Base-by-base conservation (phyloP, 2,888 invertebrate genomes). In the Yponomeuta malinellus region DNA sequence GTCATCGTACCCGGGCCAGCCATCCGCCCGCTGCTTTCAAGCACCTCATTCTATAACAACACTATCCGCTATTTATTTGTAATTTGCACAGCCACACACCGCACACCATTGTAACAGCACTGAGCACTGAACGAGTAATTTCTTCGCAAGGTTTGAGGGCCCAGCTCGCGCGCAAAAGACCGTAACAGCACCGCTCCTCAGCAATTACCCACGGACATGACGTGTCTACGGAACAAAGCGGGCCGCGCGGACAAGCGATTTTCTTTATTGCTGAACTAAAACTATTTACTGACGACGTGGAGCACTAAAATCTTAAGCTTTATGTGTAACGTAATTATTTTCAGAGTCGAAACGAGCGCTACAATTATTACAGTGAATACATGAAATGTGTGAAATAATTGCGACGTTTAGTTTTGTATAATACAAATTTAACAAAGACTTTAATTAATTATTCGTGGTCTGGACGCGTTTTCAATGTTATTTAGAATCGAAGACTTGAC, bases 21-120 rank as follows among this genome's bases (percentile, higher is more conserved):
- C 91, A 92, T 87, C 89, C 91, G 86, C 92, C 87, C 73, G 92
- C 90, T 75, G 86, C 85, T 88, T 87, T 90, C 84, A 92, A 88
- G 80, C 91, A 91, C 89, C 90, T 89, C 91, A 92, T 92, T 87
- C 83, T 87, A 86, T 83, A 84, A 83, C 81, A 79, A 77, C 76
- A 79, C 81, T 82, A 84, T 80, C 75, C 81, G 76, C 52, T 80
- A 79, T 82, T 81, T 80, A 79, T 82, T 79, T 79, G 76, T 78
- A 83, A 83, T 85, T 83, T 84, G 84, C 86, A 31, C 65, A 72
- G 73, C 84, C 78, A 83, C 65, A 80, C 83, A 88, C 85, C 80
- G 82, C 84, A 85, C 83, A 33, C 33, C 65, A 65, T 65, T 29
- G 65, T 65, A 23, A 29, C 65, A 65, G 33, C 65, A 29, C 65